Base-by-base conservation (phyloP, 1,140 invertebrate species). In the Pentalonia nigronervosa region DNA sequence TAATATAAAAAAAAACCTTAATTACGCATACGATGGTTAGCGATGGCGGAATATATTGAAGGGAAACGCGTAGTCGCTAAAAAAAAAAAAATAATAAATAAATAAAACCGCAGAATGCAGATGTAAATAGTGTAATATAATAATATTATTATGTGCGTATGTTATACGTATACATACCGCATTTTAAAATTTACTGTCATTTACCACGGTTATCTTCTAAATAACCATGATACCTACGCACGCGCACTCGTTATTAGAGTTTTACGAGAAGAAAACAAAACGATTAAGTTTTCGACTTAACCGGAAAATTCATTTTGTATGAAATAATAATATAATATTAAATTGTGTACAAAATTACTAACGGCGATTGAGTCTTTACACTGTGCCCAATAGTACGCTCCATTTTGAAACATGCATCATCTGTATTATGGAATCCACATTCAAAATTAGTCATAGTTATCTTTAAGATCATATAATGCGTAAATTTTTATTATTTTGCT, bases 1-100 rank as follows among this genome's bases (percentile, higher is more conserved):
- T 76, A n/a, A 76, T 76, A 76, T 76, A n/a, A n/a, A 76, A 76
- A n/a, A 76, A n/a, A 76, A n/a, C n/a, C 60, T n/a, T 76, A 76
- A 76, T 76, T 76, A 76, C 30, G 60, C 11, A 6, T 76, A n/a
- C 30, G 60, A 34, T n/a, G 17, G 17, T 76, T 14, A n/a, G n/a
- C 60, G 30, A 67, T 11, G 60, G n/a, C n/a, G 9, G 60, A 67
- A n/a, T 67, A 53, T 53, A n/a, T 67, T 67, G 60, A 67, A n/a
- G 30, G 60, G 60, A 67, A 67, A 67, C 21, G 60, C 30, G 30
- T n/a, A n/a, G 60, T 67, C 60, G n/a, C 60, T 76, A n/a, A 76
- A 53, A 41, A 41, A 53, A 41, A 41, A 41, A 41, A 41, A 41
- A 41, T 41, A 41, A 23, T 53, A 17, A 67, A 67, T 67, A 67